Conservation (phyloP, 2,113 vertebrate genomes). For the Gracilinanus agilis region DNA sequence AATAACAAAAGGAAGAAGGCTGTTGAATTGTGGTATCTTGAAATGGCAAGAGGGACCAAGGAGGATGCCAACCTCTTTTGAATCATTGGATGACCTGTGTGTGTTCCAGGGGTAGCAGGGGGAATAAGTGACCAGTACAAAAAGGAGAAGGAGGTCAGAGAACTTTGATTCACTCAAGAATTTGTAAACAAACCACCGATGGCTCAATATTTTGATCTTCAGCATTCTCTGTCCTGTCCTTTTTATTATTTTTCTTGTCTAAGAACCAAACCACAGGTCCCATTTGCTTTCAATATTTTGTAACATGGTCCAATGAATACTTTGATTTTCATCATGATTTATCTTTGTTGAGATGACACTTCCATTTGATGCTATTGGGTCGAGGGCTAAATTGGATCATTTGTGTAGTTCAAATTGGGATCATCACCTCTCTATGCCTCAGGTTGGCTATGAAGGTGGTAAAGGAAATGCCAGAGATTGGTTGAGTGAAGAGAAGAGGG, state of each 20-base stretch:
- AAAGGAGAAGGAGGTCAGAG: not conserved
- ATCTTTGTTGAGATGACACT: not conserved
- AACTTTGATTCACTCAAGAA: no score
- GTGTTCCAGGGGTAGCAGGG: not conserved
- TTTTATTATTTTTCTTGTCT: not conserved
- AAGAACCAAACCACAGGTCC: not conserved
- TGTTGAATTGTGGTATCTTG: not conserved
- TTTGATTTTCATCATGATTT: not conserved
- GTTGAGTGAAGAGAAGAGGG: conserved; percentile 76
- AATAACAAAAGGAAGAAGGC: not conserved
- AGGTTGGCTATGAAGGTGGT: conserved; percentile 68
- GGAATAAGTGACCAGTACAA: not conserved
- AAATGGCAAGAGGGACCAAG: not conserved
- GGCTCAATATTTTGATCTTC: not conserved
- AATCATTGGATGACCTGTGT: not conserved
- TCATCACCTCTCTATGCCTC: conserved; percentile 60
- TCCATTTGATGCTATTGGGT: not conserved
- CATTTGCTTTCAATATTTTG: not conserved
- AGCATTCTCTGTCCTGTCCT: not conserved
- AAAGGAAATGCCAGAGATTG: conserved; percentile 76
- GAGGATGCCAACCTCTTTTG: not conserved
- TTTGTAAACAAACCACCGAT: not conserved
- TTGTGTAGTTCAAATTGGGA: conserved; percentile 7
- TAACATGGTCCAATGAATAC: not conserved
- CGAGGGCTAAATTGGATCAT: not conserved